Conservation (phyloP, 1,140 invertebrate genomes). For the Eciton burchellii region DNA sequence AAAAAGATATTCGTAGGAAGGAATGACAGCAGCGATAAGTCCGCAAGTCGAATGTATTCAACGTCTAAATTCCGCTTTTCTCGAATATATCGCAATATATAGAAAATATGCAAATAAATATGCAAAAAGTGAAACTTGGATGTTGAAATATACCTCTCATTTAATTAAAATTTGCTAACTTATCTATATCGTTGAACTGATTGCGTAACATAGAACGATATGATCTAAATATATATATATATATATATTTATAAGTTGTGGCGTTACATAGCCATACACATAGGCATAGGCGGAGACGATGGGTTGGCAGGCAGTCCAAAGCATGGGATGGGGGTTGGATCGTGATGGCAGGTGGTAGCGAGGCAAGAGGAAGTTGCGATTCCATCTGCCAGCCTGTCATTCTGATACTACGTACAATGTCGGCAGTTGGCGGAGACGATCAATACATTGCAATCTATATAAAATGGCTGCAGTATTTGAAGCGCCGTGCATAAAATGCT, state of each 20-base stretch:
- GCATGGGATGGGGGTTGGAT: slow-evolving; percentile 78
- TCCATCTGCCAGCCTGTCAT: slow-evolving; percentile 85
- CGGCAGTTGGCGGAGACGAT: slow-evolving; percentile 82
- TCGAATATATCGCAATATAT: too few species aligned
- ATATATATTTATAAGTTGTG: slow-evolving; percentile 30
- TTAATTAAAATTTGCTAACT: too few species aligned
- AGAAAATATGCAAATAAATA: too few species aligned
- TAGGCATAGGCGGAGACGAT: slow-evolving; percentile 83
- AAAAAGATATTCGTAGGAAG: slow-evolving; percentile 59
- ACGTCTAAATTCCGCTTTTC: too few species aligned
- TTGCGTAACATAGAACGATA: neutral
- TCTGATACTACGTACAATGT: slow-evolving; percentile 84
- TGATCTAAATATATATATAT: slow-evolving; percentile 32
- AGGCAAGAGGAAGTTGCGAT: slow-evolving; percentile 81
- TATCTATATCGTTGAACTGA: too few species aligned
- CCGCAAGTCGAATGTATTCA: neutral
- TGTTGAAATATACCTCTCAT: too few species aligned
- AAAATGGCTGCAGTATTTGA: slow-evolving; percentile 84
- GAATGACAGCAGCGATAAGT: slow-evolving; percentile 39
- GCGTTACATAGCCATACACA: slow-evolving; percentile 67
- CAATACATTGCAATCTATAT: slow-evolving; percentile 86
- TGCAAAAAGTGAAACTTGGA: too few species aligned
- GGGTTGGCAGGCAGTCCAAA: slow-evolving; percentile 79
- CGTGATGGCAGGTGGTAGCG: slow-evolving; percentile 76
- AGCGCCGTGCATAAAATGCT: slow-evolving; percentile 70